phyloP scores from a whole-genome alignment of 2,113 vertebrate species.

The Macrotus californicus region DNA sequence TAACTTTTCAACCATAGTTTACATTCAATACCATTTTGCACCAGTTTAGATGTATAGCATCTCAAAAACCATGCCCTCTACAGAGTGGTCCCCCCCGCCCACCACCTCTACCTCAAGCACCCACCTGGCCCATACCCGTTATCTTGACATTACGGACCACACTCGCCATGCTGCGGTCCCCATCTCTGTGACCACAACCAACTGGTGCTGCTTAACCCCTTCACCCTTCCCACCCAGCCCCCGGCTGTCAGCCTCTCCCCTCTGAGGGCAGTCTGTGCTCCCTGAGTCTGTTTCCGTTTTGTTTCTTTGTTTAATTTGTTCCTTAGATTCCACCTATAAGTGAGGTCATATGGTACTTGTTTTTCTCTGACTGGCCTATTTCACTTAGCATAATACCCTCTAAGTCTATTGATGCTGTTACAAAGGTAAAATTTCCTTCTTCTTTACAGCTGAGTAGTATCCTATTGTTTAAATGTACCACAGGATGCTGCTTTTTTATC shows the following conservation, averaged over 20 bases:
- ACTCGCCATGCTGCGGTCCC: neutral
- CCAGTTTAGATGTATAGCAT: neutral
- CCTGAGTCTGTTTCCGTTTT: neutral
- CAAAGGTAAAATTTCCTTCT: neutral
- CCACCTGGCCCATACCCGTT: neutral
- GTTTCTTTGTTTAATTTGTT: neutral
- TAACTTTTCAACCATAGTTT: neutral
- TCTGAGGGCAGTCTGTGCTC: neutral
- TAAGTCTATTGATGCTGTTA: neutral
- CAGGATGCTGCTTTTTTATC: neutral
- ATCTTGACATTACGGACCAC: neutral
- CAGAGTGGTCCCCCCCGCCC: neutral
- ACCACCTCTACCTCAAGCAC: neutral
- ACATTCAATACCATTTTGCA: neutral
- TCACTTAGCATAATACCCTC: neutral
- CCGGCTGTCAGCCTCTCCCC: neutral
- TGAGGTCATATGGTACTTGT: neutral
- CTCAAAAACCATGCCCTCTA: neutral
- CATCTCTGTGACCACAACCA: neutral
- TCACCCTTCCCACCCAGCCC: neutral
- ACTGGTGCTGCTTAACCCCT: neutral
- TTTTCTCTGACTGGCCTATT: neutral
- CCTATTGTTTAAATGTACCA: neutral
- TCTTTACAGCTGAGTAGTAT: neutral
- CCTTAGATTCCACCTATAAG: neutral